phyloP scores from a whole-genome alignment of 2,888 invertebrate species.

The Cacoxenus indagator region DNA sequence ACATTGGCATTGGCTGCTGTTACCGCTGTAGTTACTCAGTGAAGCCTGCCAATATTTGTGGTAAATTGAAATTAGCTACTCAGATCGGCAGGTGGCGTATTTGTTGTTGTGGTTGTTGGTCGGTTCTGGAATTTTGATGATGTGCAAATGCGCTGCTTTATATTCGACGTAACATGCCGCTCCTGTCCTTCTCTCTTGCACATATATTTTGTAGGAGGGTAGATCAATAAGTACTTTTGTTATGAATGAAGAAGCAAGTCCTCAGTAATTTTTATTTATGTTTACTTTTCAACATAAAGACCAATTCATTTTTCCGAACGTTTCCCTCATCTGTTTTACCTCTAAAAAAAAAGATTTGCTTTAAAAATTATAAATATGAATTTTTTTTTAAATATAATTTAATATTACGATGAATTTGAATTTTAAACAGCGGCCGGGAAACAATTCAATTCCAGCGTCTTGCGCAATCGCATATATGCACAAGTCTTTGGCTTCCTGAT shows the following conservation, averaged over 20 bases:
- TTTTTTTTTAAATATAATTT: too few relatives aligned
- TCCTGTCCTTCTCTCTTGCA: not conserved
- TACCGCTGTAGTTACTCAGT: not conserved
- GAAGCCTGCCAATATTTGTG: conserved; percentile 55
- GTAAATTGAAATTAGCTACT: conserved; percentile 62
- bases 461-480: too few relatives aligned
- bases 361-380: too few relatives aligned
- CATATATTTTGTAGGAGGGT: not conserved
- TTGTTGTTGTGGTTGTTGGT: conserved; percentile 36
- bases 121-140: not conserved
- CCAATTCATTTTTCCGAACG: too few relatives aligned
- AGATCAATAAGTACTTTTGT: not conserved
- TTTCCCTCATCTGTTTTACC: too few relatives aligned
- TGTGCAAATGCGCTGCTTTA: conserved; percentile 26
- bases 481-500: too few relatives aligned
- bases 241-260: not conserved
- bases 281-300: too few relatives aligned
- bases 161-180: conserved; percentile 55
- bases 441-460: too few relatives aligned
- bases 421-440: too few relatives aligned
- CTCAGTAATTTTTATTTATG: too few relatives aligned
- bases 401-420: too few relatives aligned
- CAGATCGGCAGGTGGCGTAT: conserved; percentile 55
- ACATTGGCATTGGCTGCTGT: not conserved
- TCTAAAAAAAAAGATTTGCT: too few relatives aligned